phyloP scores from a whole-genome alignment of 2,888 invertebrate species.

The Pristionchus arcanus region DNA sequence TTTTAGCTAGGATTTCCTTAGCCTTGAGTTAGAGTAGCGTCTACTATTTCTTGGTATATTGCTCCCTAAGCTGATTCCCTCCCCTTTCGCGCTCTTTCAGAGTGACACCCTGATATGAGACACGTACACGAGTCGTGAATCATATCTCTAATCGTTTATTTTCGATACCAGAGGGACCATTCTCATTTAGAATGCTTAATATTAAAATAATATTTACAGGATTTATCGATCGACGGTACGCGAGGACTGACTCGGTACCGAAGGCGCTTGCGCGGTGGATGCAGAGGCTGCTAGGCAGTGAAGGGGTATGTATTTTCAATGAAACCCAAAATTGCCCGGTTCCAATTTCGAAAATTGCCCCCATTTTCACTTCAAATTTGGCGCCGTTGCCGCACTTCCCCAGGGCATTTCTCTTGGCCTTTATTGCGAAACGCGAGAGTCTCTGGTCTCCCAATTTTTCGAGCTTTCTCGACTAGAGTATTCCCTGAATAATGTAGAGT shows the following conservation, averaged over 20 bases:
- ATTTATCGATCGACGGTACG: constrained; percentile 27
- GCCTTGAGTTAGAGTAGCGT: too few species aligned
- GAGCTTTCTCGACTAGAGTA: not conserved
- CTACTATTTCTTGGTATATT: too few species aligned
- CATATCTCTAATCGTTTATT: too few species aligned
- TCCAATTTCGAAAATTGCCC: not conserved
- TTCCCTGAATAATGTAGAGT: not conserved
- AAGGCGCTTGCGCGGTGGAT: constrained; percentile 40
- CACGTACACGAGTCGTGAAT: not conserved
- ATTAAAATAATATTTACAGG: not conserved
- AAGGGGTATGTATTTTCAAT: constrained; percentile 22
- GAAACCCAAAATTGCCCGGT: not conserved
- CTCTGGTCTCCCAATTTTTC: not conserved
- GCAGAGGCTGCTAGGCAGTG: constrained; percentile 51
- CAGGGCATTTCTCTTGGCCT: not conserved
- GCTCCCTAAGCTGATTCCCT: not conserved
- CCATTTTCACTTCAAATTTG: not conserved
- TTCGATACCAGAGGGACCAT: not conserved
- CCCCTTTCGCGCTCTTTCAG: not conserved
- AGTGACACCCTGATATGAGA: not conserved
- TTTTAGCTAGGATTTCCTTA: too few species aligned
- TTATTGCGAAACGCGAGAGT: not conserved
- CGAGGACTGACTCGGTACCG: constrained; percentile 25
- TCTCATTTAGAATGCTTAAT: not conserved
- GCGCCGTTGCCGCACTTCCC: not conserved